Evolutionary conservation across 2,888 invertebrate species (phyloP), one percentile per base, ranked within the genome.

Genomic region (Antheraea assamensis): DNA sequence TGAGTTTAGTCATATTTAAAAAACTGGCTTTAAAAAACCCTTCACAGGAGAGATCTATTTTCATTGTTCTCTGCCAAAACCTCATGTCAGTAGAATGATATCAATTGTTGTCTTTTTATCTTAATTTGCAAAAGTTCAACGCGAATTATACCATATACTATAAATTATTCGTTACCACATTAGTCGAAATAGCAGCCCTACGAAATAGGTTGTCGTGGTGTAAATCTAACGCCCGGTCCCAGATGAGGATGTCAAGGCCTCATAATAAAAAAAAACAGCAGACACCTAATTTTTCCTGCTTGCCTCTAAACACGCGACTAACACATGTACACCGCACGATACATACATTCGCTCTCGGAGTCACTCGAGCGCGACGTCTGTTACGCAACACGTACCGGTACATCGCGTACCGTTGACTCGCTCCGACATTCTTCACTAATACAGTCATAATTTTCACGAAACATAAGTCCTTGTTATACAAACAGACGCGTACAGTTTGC

Each of bases 381-480:
- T 31, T 35, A 68, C 68, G 68, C 35, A 68, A 68, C 35, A n/a
- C 31, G 68, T 68, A 35, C 68, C 61, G 61, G 61, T 64, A n/a
- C n/a, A 35, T 27, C 31, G 68, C 68, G 35, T 35, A 68, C 35
- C 68, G 68, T 68, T 68, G 68, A 35, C 68, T 35, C 35, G 68
- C n/a, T 21, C 61, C 35, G 68, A 35, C 68, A 68, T 68, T 68
- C 68, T 35, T 35, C 35, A 13, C 68, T 31, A 68, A 68, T 68
- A 68, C n/a, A 68, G 35, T 68, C 68, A 68, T 35, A 31, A n/a
- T 68, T 68, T 68, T 68, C 68, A 19, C n/a, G 68, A 68, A 68
- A 68, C 68, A 68, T 35, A 35, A 31, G 35, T 68, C 68, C 68
- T 68, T 68, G 68, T 68, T 68, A 68, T 68, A 35, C 68, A 68